Percentiles rank a stretch among this genome's conserved stretches.
Conservation (phyloP, 2,888 invertebrate genomes). For the Clanis bilineata region DNA sequence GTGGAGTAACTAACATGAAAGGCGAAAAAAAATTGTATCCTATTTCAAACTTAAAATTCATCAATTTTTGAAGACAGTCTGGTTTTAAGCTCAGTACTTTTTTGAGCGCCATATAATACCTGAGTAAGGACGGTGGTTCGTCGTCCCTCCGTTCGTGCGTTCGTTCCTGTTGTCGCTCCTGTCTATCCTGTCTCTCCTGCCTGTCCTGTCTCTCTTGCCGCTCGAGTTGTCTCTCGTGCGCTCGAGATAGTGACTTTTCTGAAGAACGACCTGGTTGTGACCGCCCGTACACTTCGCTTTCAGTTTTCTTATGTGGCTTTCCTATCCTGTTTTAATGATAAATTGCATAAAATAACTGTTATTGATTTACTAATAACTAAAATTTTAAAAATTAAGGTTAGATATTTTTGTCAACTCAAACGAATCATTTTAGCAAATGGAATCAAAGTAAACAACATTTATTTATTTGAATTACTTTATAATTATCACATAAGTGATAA, state of each 20-base stretch:
- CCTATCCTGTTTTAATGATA: slow-evolving; percentile 72
- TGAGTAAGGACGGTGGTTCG: slow-evolving; percentile 42
- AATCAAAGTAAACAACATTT: no score
- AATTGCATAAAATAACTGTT: neutral
- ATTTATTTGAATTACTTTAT: neutral
- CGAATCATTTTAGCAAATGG: no score
- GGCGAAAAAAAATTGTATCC: no score
- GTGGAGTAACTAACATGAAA: no score
- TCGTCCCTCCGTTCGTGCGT: slow-evolving; percentile 39
- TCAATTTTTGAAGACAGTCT: no score
- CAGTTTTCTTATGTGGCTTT: slow-evolving; percentile 72
- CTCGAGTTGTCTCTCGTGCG: slow-evolving; percentile 58
- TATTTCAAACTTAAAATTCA: no score
- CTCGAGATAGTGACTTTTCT: slow-evolving; percentile 72
- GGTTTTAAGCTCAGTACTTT: no score
- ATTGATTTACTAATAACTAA: neutral
- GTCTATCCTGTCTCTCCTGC: neutral
- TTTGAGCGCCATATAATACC: no score
- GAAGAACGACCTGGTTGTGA: slow-evolving; percentile 72
- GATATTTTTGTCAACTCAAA: no score
- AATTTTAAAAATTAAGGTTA: no score
- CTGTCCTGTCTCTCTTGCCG: slow-evolving; percentile 27
- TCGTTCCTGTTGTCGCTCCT: neutral
- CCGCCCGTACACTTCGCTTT: slow-evolving; percentile 64
- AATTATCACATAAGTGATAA: neutral